Base-by-base conservation (phyloP, 2,888 invertebrate genomes). In the Toxonevra muliebris region DNA sequence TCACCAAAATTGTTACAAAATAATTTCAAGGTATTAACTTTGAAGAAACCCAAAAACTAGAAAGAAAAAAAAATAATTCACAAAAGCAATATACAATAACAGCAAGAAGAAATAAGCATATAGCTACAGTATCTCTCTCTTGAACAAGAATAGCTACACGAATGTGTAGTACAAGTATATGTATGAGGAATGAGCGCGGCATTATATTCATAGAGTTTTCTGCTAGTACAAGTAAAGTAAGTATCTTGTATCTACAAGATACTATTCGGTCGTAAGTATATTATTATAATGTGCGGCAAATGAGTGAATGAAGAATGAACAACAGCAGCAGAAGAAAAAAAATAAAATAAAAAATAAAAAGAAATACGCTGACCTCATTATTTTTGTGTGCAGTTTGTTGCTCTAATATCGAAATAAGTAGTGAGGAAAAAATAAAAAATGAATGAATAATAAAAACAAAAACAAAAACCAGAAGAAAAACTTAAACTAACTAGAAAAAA, bases 291-390 rank as follows among this genome's bases (percentile, higher is more conserved):
- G 30, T 48, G 48, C 41, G 43, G n/a, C 19, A 20, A 53, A 58
- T 30, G 48, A 45, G 43, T 12, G 5, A 57, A 42, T 4, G 15
- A 17, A 42, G 20, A 20, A 45, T 15, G 15, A 52, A 20, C 15
- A n/a, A 53, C 58, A 55, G 13, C 63, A 55, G 40, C 42, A 63
- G 43, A 8, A 48, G 30, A 2, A 30, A 10, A n/a, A 15, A 48
- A 48, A 13, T 11, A 12, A 45, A 45, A 11, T 12, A 13, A 1
- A 45, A 45, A 11, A 12, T 15, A 53, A 2, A 12, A 54, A 54
- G n/a, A 61, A 58, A 64, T 67, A 67, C 62, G 62, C 62, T 67
- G 66, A 67, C 61, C 61, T 61, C 61, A 67, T 67, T 67, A 63
- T 63, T 62, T 67, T 63, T 30, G 13, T 40, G 60, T 48, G 60